Base-by-base conservation (phyloP, 2,113 vertebrate species). In the Rissa tridactyla region DNA sequence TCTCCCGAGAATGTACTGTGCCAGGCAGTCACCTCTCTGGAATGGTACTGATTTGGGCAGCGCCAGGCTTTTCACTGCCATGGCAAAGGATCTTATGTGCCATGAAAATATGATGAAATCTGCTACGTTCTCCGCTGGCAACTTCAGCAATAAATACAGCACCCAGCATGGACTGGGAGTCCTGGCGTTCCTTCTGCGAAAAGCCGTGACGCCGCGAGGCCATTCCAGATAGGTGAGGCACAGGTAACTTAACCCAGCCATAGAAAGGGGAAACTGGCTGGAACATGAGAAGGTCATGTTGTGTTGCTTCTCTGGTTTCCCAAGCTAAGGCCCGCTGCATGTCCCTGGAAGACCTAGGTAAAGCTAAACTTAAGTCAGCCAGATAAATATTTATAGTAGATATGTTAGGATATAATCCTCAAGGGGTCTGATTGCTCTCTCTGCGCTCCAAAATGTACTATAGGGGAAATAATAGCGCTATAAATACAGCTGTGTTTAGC, bases 281-380 rank as follows among this genome's bases (percentile, higher is more conserved):
- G 22, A 94, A 97, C 88, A 46, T 1, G 93, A 97, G 96, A 97
- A 96, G 96, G 97, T 96, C 97, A 77, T 27, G 78, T 92, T 88
- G 82, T 60, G 79, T 83, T 91, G 84, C 95, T 94, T 32, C 95
- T 91, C 93, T 83, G 62, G 26, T 93, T 96, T 96, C 94, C 84
- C 93, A 95, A 82, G 73, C 86, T 82, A 29, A 57, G 92, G 46
- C 65, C 54, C 49, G 6, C 62, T 66, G 46, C 36, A 26, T 90
- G 93, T 94, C 96, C 95, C 91, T 46, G 70, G 25, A 94, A 88
- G 91, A 95, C 92, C 91, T 77, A 94, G 55, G 86, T 95, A 40
- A 83, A 75, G 91, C 86, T 96, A 95, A 96, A 96, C 90, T 96
- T 90, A 95, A 97, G 62, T 44, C 88, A 47, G 68, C 73, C 54